phyloP scores from a whole-genome alignment of 2,113 vertebrate genomes.

The Penelope pileata region DNA sequence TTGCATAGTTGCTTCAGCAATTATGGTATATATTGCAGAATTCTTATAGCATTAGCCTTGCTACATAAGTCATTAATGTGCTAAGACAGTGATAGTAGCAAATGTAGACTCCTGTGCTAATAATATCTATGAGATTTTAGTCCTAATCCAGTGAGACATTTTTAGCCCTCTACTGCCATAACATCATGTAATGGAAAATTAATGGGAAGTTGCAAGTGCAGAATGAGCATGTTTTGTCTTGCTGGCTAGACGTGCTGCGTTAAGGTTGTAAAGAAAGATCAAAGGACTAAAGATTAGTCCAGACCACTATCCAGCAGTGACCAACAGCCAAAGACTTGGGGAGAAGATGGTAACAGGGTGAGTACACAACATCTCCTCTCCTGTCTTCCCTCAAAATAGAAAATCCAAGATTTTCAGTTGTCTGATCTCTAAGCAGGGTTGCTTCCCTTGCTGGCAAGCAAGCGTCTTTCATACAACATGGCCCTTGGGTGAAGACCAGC shows the following conservation, averaged over 20 bases:
- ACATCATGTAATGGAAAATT: background rate
- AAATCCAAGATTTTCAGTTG: background rate
- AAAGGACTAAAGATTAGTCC: background rate
- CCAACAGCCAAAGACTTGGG: background rate
- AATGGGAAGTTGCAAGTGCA: background rate
- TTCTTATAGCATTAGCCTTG: slow-evolving; percentile 32
- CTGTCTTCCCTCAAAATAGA: background rate
- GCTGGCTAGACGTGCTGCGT: accelerated
- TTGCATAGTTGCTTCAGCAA: slow-evolving; percentile 8
- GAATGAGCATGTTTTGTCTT: background rate
- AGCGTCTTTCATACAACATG: background rate
- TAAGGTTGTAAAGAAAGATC: background rate
- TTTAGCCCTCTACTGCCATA: background rate
- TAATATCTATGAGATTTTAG: slow-evolving; percentile 29
- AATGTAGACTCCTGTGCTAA: slow-evolving; percentile 28
- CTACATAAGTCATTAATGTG: slow-evolving; percentile 31
- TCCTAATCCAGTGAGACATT: background rate
- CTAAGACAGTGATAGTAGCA: background rate
- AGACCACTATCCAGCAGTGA: background rate
- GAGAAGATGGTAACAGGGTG: background rate
- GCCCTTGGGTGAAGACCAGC: background rate
- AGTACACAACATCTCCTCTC: background rate
- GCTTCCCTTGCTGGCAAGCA: too few species aligned
- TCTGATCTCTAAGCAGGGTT: background rate
- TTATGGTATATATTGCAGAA: slow-evolving; percentile 8